These are phyloP conservation scores for Seriola dumerili DNA, from an alignment of 2,113 vertebrate species.

Conservation along the genomic window DNA sequence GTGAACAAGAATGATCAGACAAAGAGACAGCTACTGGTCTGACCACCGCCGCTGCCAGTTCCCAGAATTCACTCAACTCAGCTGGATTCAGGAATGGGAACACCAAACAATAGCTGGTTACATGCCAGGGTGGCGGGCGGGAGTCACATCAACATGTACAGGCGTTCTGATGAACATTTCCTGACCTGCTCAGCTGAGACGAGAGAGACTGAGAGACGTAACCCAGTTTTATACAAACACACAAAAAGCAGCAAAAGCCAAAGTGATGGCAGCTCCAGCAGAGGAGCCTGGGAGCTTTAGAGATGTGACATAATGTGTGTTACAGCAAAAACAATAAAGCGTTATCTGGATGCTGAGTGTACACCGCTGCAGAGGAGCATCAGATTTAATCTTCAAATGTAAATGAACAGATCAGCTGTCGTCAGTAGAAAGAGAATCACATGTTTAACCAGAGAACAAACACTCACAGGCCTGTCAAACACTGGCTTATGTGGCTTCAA, in stretches of 20 bases:
- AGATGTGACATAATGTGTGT: not conserved
- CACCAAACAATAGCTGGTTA: slow-evolving; percentile 26
- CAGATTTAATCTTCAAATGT: slow-evolving; percentile 12
- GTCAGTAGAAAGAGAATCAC: not conserved
- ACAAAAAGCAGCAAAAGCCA: not conserved
- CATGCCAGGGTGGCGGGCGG: not conserved
- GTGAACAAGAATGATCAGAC: not conserved
- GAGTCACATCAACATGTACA: not conserved
- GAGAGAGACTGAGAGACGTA: slow-evolving; percentile 2
- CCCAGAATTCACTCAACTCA: slow-evolving; percentile 28
- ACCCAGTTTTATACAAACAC: slow-evolving; percentile 9
- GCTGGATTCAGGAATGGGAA: slow-evolving; percentile 9
- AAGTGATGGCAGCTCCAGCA: not conserved
- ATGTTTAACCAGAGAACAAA: too few species aligned
- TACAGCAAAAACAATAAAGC: not conserved
- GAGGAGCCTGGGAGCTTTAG: not conserved
- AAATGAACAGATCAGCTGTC: slow-evolving; percentile 9
- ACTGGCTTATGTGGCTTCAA: not conserved
- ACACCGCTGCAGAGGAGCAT: not conserved
- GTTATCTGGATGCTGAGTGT: not conserved
- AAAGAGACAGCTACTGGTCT: not conserved
- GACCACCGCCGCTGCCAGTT: slow-evolving; percentile 8
- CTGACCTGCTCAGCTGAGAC: slow-evolving; percentile 3
- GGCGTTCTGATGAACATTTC: not conserved
- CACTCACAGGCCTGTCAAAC: not conserved